phyloP scores from a whole-genome alignment of 2,888 invertebrate genomes.

The Monopis laevigella region DNA sequence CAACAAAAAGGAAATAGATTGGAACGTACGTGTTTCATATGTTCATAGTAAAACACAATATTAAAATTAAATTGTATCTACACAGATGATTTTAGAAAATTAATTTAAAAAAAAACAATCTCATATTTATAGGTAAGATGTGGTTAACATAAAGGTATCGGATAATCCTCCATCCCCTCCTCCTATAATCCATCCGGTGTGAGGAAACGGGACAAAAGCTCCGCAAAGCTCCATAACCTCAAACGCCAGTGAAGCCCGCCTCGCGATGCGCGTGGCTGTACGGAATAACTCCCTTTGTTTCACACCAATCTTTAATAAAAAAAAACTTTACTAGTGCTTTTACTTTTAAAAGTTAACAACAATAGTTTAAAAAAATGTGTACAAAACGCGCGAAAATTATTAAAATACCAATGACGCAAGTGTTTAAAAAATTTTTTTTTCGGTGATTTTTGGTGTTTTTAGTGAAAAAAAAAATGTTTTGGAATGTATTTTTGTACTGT shows the following conservation, averaged over 20 bases:
- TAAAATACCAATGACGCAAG: conserved; percentile 6
- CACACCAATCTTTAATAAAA: too few species aligned
- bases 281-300: conserved; percentile 3
- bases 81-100: too few species aligned
- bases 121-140: too few species aligned
- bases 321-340: too few species aligned
- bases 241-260: conserved; percentile 37
- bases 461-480: neutral
- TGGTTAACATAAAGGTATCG: neutral
- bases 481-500: neutral
- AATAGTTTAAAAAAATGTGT: too few species aligned
- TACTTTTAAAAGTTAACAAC: too few species aligned
- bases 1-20: too few species aligned
- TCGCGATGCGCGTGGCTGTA: conserved; percentile 24
- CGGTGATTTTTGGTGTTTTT: conserved; percentile 2
- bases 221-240: conserved; percentile 2
- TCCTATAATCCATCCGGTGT: conserved; percentile 36
- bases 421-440: neutral
- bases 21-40: too few species aligned
- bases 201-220: conserved; percentile 23
- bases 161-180: conserved; percentile 24
- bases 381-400: too few species aligned
- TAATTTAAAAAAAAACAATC: too few species aligned
- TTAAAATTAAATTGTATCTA: too few species aligned
- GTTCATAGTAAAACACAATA: too few species aligned